Percentiles rank a stretch among this genome's conserved stretches.
phyloP scores from a whole-genome alignment of 2,113 vertebrate species.

The Prochilodus magdalenae region DNA sequence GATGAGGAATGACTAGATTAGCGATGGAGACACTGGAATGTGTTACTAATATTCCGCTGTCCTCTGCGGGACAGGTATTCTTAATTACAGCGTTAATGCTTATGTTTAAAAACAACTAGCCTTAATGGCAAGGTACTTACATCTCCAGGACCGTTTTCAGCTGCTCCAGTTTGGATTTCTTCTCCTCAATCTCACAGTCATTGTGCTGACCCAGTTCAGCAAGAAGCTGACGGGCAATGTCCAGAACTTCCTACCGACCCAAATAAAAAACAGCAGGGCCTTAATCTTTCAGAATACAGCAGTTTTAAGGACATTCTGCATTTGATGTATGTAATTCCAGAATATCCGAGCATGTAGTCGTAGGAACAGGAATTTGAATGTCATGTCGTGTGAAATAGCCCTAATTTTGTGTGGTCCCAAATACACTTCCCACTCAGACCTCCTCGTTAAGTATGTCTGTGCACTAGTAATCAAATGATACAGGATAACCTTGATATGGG shows the following conservation, averaged over 20 bases:
- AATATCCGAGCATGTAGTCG: background rate
- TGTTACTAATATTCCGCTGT: background rate
- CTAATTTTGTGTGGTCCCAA: background rate
- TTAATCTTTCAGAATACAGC: background rate
- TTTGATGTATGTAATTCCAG: background rate
- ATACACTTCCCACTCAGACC: background rate
- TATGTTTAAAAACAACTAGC: background rate
- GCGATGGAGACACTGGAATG: background rate
- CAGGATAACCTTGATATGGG: slow-evolving; percentile 4
- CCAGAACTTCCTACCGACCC: slow-evolving; percentile 90
- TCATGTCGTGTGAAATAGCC: background rate
- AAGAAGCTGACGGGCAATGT: slow-evolving; percentile 91
- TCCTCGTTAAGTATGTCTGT: background rate
- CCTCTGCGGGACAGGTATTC: background rate
- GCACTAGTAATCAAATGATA: background rate
- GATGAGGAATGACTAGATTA: background rate
- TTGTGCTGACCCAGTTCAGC: slow-evolving; percentile 86
- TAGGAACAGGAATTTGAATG: background rate
- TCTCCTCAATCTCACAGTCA: slow-evolving; percentile 92
- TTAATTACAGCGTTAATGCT: background rate
- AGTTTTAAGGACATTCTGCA: background rate
- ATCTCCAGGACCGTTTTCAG: slow-evolving; percentile 97
- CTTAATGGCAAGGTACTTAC: slow-evolving; percentile 76
- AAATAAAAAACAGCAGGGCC: background rate
- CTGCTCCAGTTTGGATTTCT: slow-evolving; percentile 94